A percentile compares a stretch with the other conserved stretches of the same genome.
These are phyloP conservation scores for Centropus bengalensis DNA, from an alignment of 2,113 vertebrate genomes.

Conservation along the genomic window DNA sequence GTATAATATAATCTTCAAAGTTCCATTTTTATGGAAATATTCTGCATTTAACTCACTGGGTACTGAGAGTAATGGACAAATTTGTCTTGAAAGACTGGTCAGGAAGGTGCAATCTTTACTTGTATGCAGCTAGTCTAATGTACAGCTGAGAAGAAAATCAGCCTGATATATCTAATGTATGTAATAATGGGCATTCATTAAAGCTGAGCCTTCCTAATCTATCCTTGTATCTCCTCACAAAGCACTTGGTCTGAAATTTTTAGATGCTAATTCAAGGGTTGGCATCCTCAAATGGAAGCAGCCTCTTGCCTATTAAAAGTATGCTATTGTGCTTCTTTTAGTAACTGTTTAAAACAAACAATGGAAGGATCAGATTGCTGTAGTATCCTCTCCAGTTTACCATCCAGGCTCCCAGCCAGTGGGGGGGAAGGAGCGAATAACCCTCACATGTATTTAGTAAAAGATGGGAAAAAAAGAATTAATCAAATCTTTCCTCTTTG, in stretches of 20 bases:
- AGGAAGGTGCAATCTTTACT: background rate
- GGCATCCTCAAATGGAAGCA: background rate
- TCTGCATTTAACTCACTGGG: background rate
- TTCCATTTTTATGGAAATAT: background rate
- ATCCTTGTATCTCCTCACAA: background rate
- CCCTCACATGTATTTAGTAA: background rate
- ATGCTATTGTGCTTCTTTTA: background rate
- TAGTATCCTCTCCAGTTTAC: background rate
- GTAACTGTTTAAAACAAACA: background rate
- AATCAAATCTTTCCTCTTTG: background rate
- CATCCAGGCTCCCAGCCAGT: background rate
- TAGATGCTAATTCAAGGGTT: background rate
- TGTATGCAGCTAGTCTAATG: background rate
- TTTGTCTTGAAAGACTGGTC: background rate
- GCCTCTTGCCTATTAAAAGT: background rate
- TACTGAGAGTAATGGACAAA: background rate
- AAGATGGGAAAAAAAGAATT: background rate
- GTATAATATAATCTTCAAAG: background rate
- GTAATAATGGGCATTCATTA: background rate
- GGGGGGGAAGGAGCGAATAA: background rate
- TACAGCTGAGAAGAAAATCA: background rate
- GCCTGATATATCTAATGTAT: background rate
- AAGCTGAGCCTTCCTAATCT: background rate
- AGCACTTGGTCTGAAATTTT: background rate
- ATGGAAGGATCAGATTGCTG: background rate